Base-by-base conservation (phyloP, 2,797 vertebrate genomes). In the Rhinogobio ventralis region DNA sequence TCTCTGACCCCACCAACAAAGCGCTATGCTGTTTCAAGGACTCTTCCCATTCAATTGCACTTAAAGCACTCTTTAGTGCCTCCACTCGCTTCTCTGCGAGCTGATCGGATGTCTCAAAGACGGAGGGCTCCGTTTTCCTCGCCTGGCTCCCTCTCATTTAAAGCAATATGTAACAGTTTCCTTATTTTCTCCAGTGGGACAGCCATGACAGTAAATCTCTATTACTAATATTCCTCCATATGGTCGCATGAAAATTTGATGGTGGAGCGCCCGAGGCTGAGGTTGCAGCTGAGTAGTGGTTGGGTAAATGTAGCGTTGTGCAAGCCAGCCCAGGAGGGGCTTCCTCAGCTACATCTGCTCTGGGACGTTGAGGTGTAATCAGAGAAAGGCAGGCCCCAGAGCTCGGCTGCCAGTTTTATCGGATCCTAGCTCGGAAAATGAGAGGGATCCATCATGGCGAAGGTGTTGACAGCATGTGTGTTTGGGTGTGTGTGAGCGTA, bases 171-270 rank as follows among this genome's bases (percentile, higher is more conserved):
- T 96, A 96, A 95, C 94, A 94, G 94, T 95, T 96, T 95, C 96
- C 95, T 96, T 96, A 96, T 96, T 96, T 96, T 95, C 95, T 96
- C 96, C 95, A 95, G 93, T 95, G 96, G 95, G 96, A 93, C 92
- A 92, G 95, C 94, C 93, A 94, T 95, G 95, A 96, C 95, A 96
- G 96, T 96, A 96, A 96, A 96, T 97, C 96, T 96, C 96, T 96
- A 96, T 97, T 96, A 96, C 96, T 85, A 96, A 96, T 96, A 96
- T 96, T 96, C 95, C 95, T 96, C 96, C 96, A 96, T 97, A 96
- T 97, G 96, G 95, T 96, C 94, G 93, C 95, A 96, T 96, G 94
- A 96, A 96, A 96, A 96, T 96, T 96, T 96, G 95, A 96, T 96
- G 96, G 95, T 95, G 94, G 93, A 92, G 92, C 94, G 96, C 96